A percentile compares a stretch with the other conserved stretches of the same genome.
These are phyloP conservation scores for Sarcophaga peregrina DNA, from an alignment of 1,140 invertebrate species.

Conservation along the genomic window DNA sequence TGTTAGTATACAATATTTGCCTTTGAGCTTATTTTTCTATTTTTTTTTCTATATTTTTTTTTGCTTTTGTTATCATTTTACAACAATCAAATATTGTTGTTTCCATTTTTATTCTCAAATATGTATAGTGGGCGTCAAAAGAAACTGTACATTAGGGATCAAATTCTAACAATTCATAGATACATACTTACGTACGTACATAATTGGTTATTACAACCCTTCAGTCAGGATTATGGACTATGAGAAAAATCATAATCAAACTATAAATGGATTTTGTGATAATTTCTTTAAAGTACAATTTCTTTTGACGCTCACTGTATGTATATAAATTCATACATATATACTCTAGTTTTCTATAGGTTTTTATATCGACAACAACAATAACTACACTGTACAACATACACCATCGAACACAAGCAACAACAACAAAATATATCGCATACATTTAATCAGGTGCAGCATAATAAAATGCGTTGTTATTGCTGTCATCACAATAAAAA, in stretches of 20 bases:
- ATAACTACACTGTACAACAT: background rate
- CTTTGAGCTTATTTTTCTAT: background rate
- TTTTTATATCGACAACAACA: background rate
- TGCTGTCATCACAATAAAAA: constrained; percentile 19
- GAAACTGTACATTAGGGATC: no score
- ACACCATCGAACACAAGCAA: no score
- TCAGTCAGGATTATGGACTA: no score
- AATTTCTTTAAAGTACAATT: no score
- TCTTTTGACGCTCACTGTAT: background rate
- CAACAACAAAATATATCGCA: no score
- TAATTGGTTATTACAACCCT: no score
- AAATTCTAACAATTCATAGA: no score
- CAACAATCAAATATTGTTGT: constrained; percentile 21
- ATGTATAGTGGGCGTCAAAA: no score
- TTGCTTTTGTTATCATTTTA: background rate
- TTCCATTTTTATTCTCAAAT: no score
- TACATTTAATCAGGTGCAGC: constrained; percentile 37
- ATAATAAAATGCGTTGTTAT: constrained; percentile 11
- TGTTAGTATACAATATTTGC: background rate
- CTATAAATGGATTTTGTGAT: no score
- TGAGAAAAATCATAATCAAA: no score
- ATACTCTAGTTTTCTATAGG: background rate
- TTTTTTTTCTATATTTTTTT: background rate
- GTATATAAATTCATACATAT: background rate
- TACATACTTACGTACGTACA: no score